A percentile compares a stretch with the other conserved stretches of the same genome.
Conservation (phyloP, 2,113 vertebrate species). For the Nothocercus nigrocapillus region DNA sequence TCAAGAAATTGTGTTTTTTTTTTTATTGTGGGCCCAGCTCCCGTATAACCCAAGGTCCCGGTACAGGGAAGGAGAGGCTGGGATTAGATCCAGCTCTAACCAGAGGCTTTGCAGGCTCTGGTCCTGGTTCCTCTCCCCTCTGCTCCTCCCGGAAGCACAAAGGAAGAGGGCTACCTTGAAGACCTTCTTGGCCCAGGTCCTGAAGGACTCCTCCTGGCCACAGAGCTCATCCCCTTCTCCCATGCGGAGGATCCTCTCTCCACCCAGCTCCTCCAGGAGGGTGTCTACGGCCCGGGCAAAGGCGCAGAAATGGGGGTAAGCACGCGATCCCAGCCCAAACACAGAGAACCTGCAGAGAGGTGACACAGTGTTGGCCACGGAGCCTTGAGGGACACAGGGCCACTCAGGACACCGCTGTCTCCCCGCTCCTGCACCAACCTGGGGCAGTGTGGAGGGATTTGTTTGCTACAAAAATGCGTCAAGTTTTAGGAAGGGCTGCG, state of each 20-base stretch:
- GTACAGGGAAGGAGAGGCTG: not conserved
- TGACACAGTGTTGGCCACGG: not conserved
- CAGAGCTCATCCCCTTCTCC: conserved; percentile 97
- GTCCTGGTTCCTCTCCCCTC: not conserved
- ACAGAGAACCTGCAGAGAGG: conserved; percentile 87
- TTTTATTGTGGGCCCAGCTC: not conserved
- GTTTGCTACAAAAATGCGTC: fast-evolving
- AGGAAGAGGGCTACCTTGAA: conserved; percentile 86
- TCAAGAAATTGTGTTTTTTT: not conserved
- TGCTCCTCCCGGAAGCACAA: not conserved
- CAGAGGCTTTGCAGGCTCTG: not conserved
- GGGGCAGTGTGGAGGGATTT: fast-evolving
- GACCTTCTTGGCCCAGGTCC: conserved; percentile 98
- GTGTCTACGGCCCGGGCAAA: conserved; percentile 97
- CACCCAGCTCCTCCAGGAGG: conserved; percentile 94
- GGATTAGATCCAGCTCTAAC: not conserved
- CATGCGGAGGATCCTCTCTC: conserved; percentile 97
- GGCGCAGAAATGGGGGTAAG: conserved; percentile 98
- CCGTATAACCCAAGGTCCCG: fast-evolving
- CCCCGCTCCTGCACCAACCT: not conserved
- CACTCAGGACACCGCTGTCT: no score
- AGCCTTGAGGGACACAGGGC: fast-evolving
- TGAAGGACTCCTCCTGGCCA: conserved; percentile 96
- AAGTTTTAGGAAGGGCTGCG: fast-evolving
- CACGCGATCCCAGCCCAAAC: conserved; percentile 95